phyloP scores from a whole-genome alignment of 2,888 invertebrate genomes.

The Papilio elwesi region DNA sequence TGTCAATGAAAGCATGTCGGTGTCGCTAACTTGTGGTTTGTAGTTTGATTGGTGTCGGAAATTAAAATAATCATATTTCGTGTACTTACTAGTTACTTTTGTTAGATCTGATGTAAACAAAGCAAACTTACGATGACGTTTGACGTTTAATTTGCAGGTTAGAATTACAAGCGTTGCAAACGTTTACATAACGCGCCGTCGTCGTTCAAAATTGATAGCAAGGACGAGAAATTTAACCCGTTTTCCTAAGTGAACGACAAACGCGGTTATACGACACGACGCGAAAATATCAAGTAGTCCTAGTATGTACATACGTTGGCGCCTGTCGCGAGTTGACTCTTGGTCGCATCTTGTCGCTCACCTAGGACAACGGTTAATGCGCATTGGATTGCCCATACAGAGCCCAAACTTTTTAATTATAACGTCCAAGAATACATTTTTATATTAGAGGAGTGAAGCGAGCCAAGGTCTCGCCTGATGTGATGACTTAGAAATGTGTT shows the following conservation, averaged over 20 bases:
- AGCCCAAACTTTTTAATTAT: not conserved
- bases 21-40: slow-evolving; percentile 13
- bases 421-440: not conserved
- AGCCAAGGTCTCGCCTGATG: not conserved
- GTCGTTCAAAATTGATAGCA: not conserved
- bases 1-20: slow-evolving; percentile 17
- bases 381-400: not conserved
- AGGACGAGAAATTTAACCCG: no score
- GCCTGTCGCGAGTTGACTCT: no score
- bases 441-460: not conserved
- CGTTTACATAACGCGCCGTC: not conserved
- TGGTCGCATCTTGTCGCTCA: no score
- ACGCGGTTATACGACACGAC: no score
- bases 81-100: not conserved
- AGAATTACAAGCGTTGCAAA: not conserved
- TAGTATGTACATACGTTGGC: no score
- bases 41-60: slow-evolving; percentile 3
- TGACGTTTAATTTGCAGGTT: slow-evolving; percentile 6
- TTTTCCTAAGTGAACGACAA: no score
- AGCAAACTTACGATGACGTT: not conserved
- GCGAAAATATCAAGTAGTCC: no score
- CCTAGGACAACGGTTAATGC: no score
- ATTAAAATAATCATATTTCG: not conserved
- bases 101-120: not conserved
- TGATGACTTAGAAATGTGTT: not conserved